Evolutionary conservation across 2,797 vertebrate species (phyloP).

Genomic region (Cuniculus paca): DNA sequence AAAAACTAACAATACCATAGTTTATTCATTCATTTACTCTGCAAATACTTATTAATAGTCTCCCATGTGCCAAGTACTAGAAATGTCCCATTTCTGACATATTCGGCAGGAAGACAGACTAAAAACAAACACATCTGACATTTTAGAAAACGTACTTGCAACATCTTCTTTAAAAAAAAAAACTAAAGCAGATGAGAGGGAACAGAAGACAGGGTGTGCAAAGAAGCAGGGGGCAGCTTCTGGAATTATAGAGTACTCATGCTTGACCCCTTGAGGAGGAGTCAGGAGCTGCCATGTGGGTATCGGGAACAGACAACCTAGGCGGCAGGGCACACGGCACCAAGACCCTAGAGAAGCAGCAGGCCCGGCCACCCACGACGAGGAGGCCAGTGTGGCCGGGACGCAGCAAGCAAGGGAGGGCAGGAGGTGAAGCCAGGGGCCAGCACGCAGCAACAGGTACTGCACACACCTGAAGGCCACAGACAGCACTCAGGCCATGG

Average conservation of each 20-base stretch:
- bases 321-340: neutral
- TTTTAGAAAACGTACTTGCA: neutral
- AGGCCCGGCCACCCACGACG: too few relatives aligned
- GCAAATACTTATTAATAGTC: neutral
- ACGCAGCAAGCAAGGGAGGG: neutral
- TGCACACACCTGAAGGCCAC: neutral
- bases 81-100: neutral
- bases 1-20: neutral
- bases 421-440: neutral
- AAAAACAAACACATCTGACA: neutral
- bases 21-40: neutral
- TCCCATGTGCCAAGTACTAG: neutral
- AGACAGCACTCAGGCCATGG: neutral
- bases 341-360: neutral
- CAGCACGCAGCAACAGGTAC: neutral
- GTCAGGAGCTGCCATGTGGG: neutral
- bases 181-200: neutral
- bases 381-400: neutral
- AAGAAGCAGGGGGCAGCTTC: rapidly evolving
- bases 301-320: neutral
- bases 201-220: neutral
- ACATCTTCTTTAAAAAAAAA: neutral
- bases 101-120: neutral
- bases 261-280: neutral
- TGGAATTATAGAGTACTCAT: neutral